phyloP scores from a whole-genome alignment of 2,888 invertebrate species.

The Oasisia sp. region DNA sequence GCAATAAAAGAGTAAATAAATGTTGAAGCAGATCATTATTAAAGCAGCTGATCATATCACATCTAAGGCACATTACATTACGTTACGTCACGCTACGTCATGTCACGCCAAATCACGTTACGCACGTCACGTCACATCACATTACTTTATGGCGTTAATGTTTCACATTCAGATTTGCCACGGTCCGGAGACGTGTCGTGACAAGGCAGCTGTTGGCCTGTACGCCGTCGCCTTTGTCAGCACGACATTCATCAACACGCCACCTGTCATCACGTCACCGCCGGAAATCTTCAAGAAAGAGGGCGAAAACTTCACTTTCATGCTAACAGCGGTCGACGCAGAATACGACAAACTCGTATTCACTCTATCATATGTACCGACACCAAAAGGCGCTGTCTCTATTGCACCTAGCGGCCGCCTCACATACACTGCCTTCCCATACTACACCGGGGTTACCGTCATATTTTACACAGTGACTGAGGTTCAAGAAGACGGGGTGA shows the following conservation, averaged over 20 bases:
- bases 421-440: neutral
- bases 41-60: too few relatives aligned
- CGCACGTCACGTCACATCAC: too few relatives aligned
- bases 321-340: neutral
- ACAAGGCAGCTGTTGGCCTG: neutral
- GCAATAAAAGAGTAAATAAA: too few relatives aligned
- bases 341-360: neutral
- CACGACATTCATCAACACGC: slow-evolving; percentile 1
- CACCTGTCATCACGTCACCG: slow-evolving; percentile 18
- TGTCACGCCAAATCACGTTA: too few relatives aligned
- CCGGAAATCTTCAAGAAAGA: neutral
- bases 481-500: neutral
- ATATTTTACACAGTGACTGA: neutral
- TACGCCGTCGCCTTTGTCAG: slow-evolving; percentile 17
- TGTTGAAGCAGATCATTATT: too few relatives aligned
- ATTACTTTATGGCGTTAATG: neutral
- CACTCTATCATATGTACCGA: neutral
- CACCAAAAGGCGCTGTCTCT: neutral
- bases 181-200: neutral
- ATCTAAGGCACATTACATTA: too few relatives aligned
- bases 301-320: neutral
- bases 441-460: neutral
- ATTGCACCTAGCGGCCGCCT: neutral
- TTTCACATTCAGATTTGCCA: neutral
- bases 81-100: too few relatives aligned